These are phyloP conservation scores for Oreortyx pictus DNA, from an alignment of 2,797 vertebrate species.

Conservation along the genomic window DNA sequence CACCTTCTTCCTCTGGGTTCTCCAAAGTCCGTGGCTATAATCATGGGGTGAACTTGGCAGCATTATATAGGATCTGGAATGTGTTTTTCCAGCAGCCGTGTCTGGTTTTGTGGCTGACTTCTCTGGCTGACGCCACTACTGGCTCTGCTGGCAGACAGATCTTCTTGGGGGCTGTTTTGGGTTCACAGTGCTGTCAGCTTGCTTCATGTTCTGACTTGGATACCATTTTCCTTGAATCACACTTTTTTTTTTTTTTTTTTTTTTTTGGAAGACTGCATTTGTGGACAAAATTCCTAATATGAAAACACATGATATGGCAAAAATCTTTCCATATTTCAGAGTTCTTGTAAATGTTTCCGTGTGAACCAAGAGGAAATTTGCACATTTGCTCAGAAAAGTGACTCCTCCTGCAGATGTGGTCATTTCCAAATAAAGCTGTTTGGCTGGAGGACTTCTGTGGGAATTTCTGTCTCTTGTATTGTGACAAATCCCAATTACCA, in stretches of 20 bases:
- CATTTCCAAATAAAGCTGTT: conserved; percentile 11
- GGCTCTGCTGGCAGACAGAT: conserved; percentile 45
- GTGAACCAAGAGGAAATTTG: not conserved
- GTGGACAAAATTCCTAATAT: conserved; percentile 14
- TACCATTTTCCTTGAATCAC: conserved; percentile 6
- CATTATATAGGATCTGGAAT: not conserved
- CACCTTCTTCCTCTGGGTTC: conserved; percentile 52
- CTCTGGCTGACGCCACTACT: conserved; percentile 27
- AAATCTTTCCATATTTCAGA: not conserved
- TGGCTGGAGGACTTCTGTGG: not conserved
- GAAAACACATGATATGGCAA: conserved; percentile 1
- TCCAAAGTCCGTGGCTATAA: conserved; percentile 34
- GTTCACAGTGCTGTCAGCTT: conserved; percentile 51
- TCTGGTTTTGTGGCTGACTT: conserved; percentile 59
- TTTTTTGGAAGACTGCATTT: not conserved
- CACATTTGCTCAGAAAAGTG: not conserved
- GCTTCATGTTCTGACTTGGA: conserved; percentile 6
- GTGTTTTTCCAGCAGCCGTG: conserved; percentile 53
- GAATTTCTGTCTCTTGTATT: not conserved
- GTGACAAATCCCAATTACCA: accelerated
- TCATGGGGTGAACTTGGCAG: conserved; percentile 58
- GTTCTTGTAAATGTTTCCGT: conserved; percentile 20
- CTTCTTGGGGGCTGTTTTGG: conserved; percentile 40
- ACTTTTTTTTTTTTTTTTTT: not conserved
- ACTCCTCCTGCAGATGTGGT: not conserved